Percentiles rank a stretch among this genome's conserved stretches.
phyloP scores from a whole-genome alignment of 2,888 invertebrate genomes.

The Erannis defoliaria region DNA sequence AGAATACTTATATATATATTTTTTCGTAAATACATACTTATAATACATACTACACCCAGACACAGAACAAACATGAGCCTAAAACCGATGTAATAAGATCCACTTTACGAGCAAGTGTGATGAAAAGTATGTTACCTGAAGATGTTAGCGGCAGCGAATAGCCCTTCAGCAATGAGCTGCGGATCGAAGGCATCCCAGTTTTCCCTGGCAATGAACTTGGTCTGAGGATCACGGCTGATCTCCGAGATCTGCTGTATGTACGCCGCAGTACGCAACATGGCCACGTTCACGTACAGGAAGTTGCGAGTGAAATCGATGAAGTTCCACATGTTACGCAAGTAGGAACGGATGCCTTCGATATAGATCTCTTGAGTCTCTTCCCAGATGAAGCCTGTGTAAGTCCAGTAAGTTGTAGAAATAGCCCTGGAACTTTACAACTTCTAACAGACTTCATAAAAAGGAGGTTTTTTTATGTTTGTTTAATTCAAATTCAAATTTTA shows the following conservation, averaged over 20 bases:
- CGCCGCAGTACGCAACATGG: slow-evolving; percentile 89
- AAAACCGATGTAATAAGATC: too few species aligned
- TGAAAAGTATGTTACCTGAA: slow-evolving; percentile 87
- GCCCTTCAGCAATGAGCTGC: slow-evolving; percentile 95
- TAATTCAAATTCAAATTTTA: too few species aligned
- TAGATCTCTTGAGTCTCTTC: slow-evolving; percentile 97
- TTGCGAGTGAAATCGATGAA: slow-evolving; percentile 98
- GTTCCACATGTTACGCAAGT: slow-evolving; percentile 98
- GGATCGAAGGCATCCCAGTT: slow-evolving; percentile 98
- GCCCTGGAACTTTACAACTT: too few species aligned
- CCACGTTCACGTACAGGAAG: slow-evolving; percentile 92
- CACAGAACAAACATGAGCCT: too few species aligned
- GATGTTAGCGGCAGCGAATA: slow-evolving; percentile 98
- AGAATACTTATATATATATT: too few species aligned
- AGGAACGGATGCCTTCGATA: slow-evolving; percentile 94
- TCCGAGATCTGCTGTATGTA: slow-evolving; percentile 91
- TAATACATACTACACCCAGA: too few species aligned
- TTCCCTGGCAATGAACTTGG: slow-evolving; percentile 92
- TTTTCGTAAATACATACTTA: too few species aligned
- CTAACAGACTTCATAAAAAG: too few species aligned
- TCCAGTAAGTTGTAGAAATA: too few species aligned
- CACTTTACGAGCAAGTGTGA: too few species aligned
- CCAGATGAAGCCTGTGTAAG: slow-evolving; percentile 92
- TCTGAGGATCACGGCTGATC: slow-evolving; percentile 88
- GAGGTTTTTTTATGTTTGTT: too few species aligned